Evolutionary conservation across 2,113 vertebrate genomes (phyloP), one percentile per base, ranked within the genome.

Genomic region (Laterallus jamaicensis): DNA sequence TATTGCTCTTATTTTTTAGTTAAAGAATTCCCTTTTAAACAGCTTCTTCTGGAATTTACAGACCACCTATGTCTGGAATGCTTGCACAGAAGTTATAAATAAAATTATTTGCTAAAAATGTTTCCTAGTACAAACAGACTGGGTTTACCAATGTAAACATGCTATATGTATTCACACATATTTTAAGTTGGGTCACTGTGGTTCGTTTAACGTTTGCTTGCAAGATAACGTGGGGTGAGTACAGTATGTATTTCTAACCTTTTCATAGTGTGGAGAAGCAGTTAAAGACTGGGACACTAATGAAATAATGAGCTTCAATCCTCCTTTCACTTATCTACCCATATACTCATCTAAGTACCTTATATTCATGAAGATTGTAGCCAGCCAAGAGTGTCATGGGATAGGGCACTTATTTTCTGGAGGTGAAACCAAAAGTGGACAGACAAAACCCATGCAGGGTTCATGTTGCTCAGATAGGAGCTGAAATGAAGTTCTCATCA

Each of bases 51-150:
- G 97, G 92, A 97, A 96, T 95, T 86, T 89, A 83, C 92, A 96
- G 94, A 93, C 91, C 97, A 97, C 92, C 97, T 96, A 95, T 83
- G 92, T 83, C 92, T 97, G 97, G 96, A 96, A 97, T 96, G 92
- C 93, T 95, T 95, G 88, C 83, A 83, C 85, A 96, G 91, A 90
- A 84, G 90, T 91, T 95, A 97, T 96, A 97, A 97, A 97, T 97
- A 97, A 96, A 95, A 92, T 95, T 80, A 91, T 95, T 97, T 95
- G 89, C 96, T 97, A 96, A 97, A 97, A 97, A 94, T 86, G 75
- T 83, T 95, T 95, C 90, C 83, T 76, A 79, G 82, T 59, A 88
- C 92, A 97, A 97, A 96, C 94, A 96, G 82, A 16, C 84, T 32
- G 52, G 92, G 75, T 91, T 95, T 96, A 95, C 92, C 88, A 94